phyloP scores from a whole-genome alignment of 1,140 invertebrate genomes.

The Trissolcus basalis region DNA sequence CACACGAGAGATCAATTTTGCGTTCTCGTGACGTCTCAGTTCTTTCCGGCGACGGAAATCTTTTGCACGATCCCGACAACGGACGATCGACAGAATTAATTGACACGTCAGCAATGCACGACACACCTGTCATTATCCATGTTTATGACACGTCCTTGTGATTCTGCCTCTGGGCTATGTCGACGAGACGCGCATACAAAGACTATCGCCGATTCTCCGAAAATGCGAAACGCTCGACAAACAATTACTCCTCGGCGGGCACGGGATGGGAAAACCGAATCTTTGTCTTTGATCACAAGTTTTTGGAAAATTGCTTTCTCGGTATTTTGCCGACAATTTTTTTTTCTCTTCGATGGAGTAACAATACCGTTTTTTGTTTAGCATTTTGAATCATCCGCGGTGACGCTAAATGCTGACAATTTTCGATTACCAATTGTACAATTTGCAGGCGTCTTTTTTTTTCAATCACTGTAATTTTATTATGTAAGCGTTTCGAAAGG shows the following conservation, averaged over 20 bases:
- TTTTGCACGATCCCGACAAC: constrained; percentile 41
- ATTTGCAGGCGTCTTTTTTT: neutral
- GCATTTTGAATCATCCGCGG: no score
- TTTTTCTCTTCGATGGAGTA: no score
- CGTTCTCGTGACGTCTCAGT: constrained; percentile 47
- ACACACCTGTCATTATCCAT: constrained; percentile 63
- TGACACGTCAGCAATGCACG: constrained; percentile 58
- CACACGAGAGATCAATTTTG: constrained; percentile 7
- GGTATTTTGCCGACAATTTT: no score
- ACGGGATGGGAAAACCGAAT: neutral
- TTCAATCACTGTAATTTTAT: constrained; percentile 33
- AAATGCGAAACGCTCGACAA: constrained; percentile 43
- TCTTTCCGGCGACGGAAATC: constrained; percentile 28
- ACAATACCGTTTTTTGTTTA: no score
- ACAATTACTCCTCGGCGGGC: constrained; percentile 46
- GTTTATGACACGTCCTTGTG: constrained; percentile 58
- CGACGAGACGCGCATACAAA: constrained; percentile 37
- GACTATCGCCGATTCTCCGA: constrained; percentile 51
- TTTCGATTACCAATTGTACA: no score
- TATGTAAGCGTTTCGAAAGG: constrained; percentile 38
- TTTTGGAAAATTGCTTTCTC: no score
- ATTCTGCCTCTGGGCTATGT: constrained; percentile 47
- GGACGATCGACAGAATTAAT: constrained; percentile 58
- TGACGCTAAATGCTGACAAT: no score
- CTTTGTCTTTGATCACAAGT: no score